Evolutionary conservation across 64 coral and sea anemone genomes (phyloP), one percentile per base, ranked within the genome.

Genomic region (Dendronephthya gigantea): DNA sequence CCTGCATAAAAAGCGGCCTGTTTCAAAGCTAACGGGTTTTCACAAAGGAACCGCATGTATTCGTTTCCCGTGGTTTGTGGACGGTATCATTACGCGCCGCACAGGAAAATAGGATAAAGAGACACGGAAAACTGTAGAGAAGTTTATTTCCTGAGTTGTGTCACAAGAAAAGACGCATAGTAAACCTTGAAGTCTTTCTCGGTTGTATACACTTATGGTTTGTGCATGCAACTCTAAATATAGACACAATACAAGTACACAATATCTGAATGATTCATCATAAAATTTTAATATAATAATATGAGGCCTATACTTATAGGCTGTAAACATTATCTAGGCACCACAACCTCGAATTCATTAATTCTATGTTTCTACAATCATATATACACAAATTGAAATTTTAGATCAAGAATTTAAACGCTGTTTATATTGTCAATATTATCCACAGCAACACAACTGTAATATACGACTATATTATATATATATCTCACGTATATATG

Each of bases 221-320:
- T n/a, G n/a, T n/a, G n/a, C 37, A 33, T 2, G 17, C 25, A 9
- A 16, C 32, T 79, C 15, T 79, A 79, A 36, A 36, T 79, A 16
- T 35, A 34, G 15, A 34, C 34, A 79, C 4, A 34, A 29, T 79
- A 79, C 15, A 34, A 27, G 12, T 75, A 8, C 30, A 75, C 69
- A 66, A 79, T 35, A 79, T 39, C 30, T 5, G 29, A 9, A 39
- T 79, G 25, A 79, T 79, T 34, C 72, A 79, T 79, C 72, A 34
- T 79, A 79, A 79, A 79, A 79, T 79, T 79, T 79, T 79, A 79
- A 79, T 79, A 34, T 9, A 79, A 62, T 79, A 34, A 79, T 79
- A 79, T 34, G 36, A 79, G n/a, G n/a, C n/a, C n/a, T n/a, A n/a
- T n/a, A n/a, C n/a, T n/a, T n/a, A n/a, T n/a, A 79, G 30, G 32